Conservation (phyloP, 2,113 vertebrate genomes). For the Prionailurus viverrinus region DNA sequence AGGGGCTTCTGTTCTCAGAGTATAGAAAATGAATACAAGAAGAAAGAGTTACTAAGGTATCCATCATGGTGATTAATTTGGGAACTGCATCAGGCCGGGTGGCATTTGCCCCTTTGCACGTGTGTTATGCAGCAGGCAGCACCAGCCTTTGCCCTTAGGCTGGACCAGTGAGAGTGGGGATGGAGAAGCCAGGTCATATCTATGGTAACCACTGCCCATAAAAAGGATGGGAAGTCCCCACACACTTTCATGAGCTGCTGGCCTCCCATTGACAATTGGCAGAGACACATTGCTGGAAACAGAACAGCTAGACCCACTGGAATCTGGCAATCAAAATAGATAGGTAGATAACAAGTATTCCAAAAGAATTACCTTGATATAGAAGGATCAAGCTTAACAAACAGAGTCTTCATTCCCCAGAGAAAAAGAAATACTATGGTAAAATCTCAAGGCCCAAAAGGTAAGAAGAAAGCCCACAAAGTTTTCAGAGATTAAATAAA, state of each 20-base stretch:
- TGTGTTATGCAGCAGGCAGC: not conserved
- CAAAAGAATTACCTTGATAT: not conserved
- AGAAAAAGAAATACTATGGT: not conserved
- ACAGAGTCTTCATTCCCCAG: not conserved
- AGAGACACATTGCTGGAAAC: not conserved
- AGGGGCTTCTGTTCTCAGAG: not conserved
- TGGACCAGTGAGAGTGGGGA: not conserved
- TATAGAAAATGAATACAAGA: not conserved
- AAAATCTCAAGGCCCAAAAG: not conserved
- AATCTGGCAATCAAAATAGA: not conserved
- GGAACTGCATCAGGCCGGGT: not conserved
- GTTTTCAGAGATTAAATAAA: constrained; percentile 25
- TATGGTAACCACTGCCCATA: not conserved
- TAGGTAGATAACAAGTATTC: not conserved
- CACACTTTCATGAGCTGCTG: not conserved
- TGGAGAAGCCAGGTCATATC: not conserved
- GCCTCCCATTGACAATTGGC: not conserved
- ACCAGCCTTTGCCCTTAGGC: not conserved
- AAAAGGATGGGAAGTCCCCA: not conserved
- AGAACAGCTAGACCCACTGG: not conserved
- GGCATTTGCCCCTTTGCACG: not conserved
- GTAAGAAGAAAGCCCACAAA: not conserved
- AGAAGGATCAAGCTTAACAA: not conserved
- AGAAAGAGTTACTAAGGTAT: not conserved
- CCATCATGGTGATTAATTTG: not conserved